These are phyloP conservation scores for Astatotilapia flaviijosephi DNA, from an alignment of 2,113 vertebrate genomes.

Conservation along the genomic window DNA sequence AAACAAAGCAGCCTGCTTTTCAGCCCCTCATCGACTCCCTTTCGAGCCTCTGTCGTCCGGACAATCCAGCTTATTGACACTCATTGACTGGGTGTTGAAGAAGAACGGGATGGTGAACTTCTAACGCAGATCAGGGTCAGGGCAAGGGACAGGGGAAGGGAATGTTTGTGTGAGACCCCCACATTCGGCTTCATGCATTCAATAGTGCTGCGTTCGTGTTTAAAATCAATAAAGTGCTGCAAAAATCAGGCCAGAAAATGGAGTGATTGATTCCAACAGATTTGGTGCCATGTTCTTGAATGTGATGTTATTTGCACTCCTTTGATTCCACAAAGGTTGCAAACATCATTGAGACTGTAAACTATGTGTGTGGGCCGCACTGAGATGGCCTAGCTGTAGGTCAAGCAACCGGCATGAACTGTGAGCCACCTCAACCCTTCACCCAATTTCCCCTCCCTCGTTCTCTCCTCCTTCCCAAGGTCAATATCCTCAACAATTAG, in stretches of 20 bases:
- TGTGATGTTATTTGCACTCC: slow-evolving; percentile 16
- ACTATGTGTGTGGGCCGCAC: not conserved
- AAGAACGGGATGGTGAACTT: slow-evolving; percentile 70
- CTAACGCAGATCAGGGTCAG: slow-evolving; percentile 64
- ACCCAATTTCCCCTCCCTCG: slow-evolving; percentile 30
- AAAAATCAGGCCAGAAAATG: slow-evolving; percentile 46
- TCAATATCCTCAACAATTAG: slow-evolving; percentile 75
- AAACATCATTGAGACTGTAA: not conserved
- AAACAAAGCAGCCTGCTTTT: slow-evolving; percentile 76
- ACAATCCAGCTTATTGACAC: slow-evolving; percentile 68
- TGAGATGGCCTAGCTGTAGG: slow-evolving; percentile 4
- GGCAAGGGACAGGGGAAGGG: slow-evolving; percentile 27
- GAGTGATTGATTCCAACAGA: slow-evolving; percentile 41
- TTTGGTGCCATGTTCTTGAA: slow-evolving; percentile 41
- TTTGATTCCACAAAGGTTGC: not conserved
- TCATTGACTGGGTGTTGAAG: slow-evolving; percentile 68
- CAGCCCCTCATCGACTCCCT: slow-evolving; percentile 69
- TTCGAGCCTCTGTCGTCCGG: slow-evolving; percentile 47
- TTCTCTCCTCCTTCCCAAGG: slow-evolving; percentile 63
- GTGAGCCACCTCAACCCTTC: slow-evolving; percentile 33
- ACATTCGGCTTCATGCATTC: slow-evolving; percentile 22
- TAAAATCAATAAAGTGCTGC: slow-evolving; percentile 51
- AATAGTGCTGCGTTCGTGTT: slow-evolving; percentile 33
- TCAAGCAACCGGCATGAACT: slow-evolving; percentile 36
- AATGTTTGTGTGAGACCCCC: slow-evolving; percentile 22